Percentiles rank a stretch among this genome's conserved stretches.
Evolutionary conservation across 2,797 vertebrate genomes (phyloP).

Genomic region (Microctenopoma stevenorrisi): DNA sequence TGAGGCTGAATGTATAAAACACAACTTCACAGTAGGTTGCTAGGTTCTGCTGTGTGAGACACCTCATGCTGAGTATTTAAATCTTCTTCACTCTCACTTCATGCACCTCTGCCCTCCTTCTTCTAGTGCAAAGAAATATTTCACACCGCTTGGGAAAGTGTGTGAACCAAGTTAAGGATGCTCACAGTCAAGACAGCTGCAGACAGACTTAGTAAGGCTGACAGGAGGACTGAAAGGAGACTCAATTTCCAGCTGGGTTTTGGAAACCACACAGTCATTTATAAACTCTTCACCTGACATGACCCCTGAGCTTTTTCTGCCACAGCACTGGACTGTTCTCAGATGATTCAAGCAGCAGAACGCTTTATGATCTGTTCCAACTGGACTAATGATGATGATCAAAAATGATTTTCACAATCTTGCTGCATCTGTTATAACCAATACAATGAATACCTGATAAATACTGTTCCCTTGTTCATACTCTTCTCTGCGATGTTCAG

Average conservation of each 20-base stretch:
- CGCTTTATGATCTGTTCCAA: conserved; percentile 40
- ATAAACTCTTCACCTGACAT: conserved; percentile 62
- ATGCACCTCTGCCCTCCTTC: conserved; percentile 7
- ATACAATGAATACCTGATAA: background rate
- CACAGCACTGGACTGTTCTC: background rate
- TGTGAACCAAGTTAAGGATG: conserved; percentile 45
- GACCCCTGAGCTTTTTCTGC: conserved; percentile 49
- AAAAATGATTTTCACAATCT: background rate
- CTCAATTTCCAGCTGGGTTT: conserved; percentile 57
- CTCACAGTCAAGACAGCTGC: conserved; percentile 48
- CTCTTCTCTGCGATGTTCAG: no score
- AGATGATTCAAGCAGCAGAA: conserved; percentile 1
- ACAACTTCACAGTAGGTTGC: conserved; percentile 29
- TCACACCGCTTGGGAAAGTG: conserved; percentile 27
- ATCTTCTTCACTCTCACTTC: conserved; percentile 12
- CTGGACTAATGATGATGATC: conserved; percentile 4
- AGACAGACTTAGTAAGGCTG: conserved; percentile 51
- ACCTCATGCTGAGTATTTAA: conserved; percentile 59
- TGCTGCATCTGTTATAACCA: background rate
- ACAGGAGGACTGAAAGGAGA: conserved; percentile 54
- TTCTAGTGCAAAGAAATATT: conserved; percentile 39
- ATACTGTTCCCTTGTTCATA: background rate
- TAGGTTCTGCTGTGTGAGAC: conserved; percentile 22
- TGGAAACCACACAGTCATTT: conserved; percentile 57
- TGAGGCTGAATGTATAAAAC: conserved; percentile 57